Evolutionary conservation across 2,888 invertebrate species (phyloP), one percentile per base, ranked within the genome.

Genomic region (Harpalus rufipes): DNA sequence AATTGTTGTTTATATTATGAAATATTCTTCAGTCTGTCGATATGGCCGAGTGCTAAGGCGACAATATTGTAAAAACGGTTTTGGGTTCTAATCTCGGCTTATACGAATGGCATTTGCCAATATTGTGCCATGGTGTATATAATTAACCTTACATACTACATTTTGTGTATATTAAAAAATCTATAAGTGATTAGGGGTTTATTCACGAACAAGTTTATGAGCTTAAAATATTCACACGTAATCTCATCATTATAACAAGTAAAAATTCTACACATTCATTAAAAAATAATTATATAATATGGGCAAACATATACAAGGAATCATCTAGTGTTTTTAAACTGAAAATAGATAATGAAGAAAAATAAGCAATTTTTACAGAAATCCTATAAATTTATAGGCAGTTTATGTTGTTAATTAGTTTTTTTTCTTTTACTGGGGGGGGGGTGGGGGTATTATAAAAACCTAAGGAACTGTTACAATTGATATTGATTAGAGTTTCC

Each of bases 61-160:
- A 39, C 41, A 41, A 16, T 68, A 12, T 68, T 65, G 72, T 74
- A 74, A 74, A 74, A 74, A 44, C 72, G 72, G 51, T 44, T 41
- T 39, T 74, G 72, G 44, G 18, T 44, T 44, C 44, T n/a, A 44
- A 74, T 44, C 41, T 44, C 72, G 72, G 41, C 72, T 72, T 72
- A 72, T 39, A 41, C 44, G 14, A 72, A 21, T 74, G 72, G 41
- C 44, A 41, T 44, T 10, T 14, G 51, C 72, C 72, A 74, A 74
- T 74, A 74, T 74, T 74, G 72, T 74, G 72, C 72, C 44, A 74
- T 74, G 41, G 72, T 74, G 51, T 74, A 74, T 74, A 74, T 74
- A 41, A 74, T 68, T 74, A 74, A 41, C 72, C 72, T 74, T 74
- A 74, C 12, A 14, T 44, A 41, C 21, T 44, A 74, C 14, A 74